Evolutionary conservation across 1,140 invertebrate species (phyloP), one percentile per base, ranked within the genome.

Genomic region (Temnothorax nylanderi): DNA sequence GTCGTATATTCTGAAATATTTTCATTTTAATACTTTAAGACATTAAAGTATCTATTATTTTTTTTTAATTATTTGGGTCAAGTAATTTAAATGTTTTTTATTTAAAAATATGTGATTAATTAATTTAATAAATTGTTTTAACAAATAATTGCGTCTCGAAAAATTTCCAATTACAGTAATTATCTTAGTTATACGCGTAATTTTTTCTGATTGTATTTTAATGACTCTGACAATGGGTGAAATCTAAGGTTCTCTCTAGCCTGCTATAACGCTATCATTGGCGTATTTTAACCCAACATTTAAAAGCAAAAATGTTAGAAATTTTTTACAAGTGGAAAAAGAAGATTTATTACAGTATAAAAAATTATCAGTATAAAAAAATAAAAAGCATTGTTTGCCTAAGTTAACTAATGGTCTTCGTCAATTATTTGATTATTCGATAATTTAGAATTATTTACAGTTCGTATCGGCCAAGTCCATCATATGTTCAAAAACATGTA

Each of bases 151-250:
- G 18, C 34, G 1, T 67, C 32, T 8, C 26, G 58, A 54, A 60
- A 67, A 26, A 41, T 44, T 37, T 47, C 37, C 1, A 41, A 41
- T 41, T 41, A 41, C 37, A 26, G 26, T 67, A 11, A 4, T 51
- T 51, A 18, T 3, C 13, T 11, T 37, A 80, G 21, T 74, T 67
- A 21, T 44, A 60, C 3, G 11, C 37, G 13, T 5, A 18, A 26
- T 26, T 47, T 34, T 49, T 11, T 4, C n/a, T 49, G 18, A 77
- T 85, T 85, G 26, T 32, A 44, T 67, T 80, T 74, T 65, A 80
- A 64, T 26, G 41, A 41, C 8, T 51, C 47, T 51, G 16, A 74
- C 3, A 6, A 49, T 11, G 11, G 21, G 10, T 21, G 34, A 74
- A 21, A 41, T 6, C 2, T n/a, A 54, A 58, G 13, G 16, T 41